Evolutionary conservation across 2,113 vertebrate species (phyloP).

Genomic region (Uropsilus gracilis): DNA sequence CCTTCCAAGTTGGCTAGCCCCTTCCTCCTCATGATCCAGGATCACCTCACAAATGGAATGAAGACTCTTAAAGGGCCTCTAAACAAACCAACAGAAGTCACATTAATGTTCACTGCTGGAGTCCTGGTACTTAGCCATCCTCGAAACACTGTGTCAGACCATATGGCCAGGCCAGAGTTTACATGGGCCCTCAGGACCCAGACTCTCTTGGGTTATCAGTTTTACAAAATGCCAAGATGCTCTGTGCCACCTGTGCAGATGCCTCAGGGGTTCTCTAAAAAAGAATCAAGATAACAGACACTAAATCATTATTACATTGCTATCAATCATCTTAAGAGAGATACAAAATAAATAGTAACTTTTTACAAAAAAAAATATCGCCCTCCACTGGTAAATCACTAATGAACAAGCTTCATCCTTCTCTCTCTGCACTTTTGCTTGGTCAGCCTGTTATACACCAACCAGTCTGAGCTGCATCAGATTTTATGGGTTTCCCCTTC

Average conservation of each 20-base stretch:
- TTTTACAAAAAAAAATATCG: neutral
- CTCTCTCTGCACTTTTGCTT: slow-evolving; percentile 40
- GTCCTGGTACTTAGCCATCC: neutral
- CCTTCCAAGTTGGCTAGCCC: no score
- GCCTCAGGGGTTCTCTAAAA: neutral
- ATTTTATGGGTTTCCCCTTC: slow-evolving; percentile 65
- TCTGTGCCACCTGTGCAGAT: neutral
- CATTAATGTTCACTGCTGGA: neutral
- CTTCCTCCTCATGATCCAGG: neutral
- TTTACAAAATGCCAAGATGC: neutral
- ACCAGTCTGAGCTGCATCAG: slow-evolving; percentile 32
- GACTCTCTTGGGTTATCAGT: neutral
- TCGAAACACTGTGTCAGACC: neutral
- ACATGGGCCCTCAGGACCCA: neutral
- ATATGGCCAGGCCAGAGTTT: neutral
- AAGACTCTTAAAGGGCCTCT: neutral
- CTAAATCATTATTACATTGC: neutral
- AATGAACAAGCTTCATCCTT: neutral
- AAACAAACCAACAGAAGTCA: neutral
- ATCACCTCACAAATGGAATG: neutral
- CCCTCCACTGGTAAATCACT: neutral
- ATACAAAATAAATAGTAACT: neutral
- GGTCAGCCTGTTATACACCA: slow-evolving; percentile 63
- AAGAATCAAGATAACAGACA: neutral
- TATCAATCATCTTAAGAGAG: slow-evolving; percentile 9